Evolutionary conservation across 2,797 vertebrate species (phyloP).

Genomic region (Lagorchestes hirsutus): DNA sequence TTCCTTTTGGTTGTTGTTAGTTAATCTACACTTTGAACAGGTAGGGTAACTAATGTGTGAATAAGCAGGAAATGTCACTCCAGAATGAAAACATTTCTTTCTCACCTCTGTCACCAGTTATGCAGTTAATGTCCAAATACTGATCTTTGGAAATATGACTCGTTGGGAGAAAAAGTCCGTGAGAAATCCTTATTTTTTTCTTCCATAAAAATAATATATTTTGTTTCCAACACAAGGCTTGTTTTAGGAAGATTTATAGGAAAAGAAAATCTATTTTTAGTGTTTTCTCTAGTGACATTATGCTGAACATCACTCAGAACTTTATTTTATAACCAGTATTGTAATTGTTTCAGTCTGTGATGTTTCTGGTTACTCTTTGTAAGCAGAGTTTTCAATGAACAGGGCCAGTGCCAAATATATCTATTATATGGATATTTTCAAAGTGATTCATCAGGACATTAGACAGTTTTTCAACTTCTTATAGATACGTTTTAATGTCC

Average conservation of each 20-base stretch:
- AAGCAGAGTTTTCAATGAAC: neutral
- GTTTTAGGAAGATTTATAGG: neutral
- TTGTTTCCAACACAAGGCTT: neutral
- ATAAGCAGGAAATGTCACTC: neutral
- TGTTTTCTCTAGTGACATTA: neutral
- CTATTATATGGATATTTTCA: neutral
- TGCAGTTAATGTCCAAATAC: neutral
- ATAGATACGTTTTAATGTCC: neutral
- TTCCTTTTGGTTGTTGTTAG: neutral
- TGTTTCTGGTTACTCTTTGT: neutral
- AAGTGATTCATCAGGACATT: neutral
- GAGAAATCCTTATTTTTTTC: neutral
- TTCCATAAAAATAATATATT: neutral
- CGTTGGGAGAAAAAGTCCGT: neutral
- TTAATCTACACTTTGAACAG: neutral
- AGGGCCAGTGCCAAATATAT: neutral
- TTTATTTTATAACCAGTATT: neutral
- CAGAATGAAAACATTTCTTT: neutral
- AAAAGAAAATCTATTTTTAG: neutral
- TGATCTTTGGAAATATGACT: neutral
- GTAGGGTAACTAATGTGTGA: neutral
- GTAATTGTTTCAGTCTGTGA: neutral
- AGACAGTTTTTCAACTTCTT: neutral
- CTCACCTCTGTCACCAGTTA: neutral
- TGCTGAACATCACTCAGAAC: neutral